Evolutionary conservation across 2,797 vertebrate genomes (phyloP).

Genomic region (Leucoraja ocellata): DNA sequence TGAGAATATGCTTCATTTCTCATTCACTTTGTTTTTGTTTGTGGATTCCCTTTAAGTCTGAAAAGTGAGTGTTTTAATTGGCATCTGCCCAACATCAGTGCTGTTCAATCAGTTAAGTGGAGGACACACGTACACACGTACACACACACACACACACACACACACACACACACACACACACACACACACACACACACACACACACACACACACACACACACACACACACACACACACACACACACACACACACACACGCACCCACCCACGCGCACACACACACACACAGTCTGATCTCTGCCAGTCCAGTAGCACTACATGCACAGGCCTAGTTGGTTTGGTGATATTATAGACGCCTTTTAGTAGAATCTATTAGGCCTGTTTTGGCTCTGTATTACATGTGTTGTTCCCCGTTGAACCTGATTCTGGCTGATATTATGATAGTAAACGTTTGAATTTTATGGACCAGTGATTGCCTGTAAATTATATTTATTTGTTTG

Average conservation of each 20-base stretch:
- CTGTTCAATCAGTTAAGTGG: slow-evolving; percentile 2
- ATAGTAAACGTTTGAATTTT: background rate
- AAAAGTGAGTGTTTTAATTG: background rate
- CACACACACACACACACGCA: too few relatives aligned
- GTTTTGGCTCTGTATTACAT: background rate
- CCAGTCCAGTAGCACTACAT: background rate
- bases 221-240: too few relatives aligned
- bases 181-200: too few relatives aligned
- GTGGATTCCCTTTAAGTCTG: background rate
- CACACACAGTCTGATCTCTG: background rate
- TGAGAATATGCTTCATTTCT: background rate
- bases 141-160: too few relatives aligned
- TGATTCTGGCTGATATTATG: too few relatives aligned
- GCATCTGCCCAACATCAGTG: background rate
- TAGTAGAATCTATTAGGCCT: background rate
- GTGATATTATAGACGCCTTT: background rate
- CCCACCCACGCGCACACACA: too few relatives aligned
- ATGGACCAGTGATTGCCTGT: background rate
- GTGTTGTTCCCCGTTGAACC: background rate
- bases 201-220: too few relatives aligned
- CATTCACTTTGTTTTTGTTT: background rate
- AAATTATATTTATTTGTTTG: background rate
- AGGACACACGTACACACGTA: too few relatives aligned
- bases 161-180: too few relatives aligned
- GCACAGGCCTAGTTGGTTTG: background rate